Base-by-base conservation (phyloP, 2,113 vertebrate genomes). In the Emydocephalus ijimae region DNA sequence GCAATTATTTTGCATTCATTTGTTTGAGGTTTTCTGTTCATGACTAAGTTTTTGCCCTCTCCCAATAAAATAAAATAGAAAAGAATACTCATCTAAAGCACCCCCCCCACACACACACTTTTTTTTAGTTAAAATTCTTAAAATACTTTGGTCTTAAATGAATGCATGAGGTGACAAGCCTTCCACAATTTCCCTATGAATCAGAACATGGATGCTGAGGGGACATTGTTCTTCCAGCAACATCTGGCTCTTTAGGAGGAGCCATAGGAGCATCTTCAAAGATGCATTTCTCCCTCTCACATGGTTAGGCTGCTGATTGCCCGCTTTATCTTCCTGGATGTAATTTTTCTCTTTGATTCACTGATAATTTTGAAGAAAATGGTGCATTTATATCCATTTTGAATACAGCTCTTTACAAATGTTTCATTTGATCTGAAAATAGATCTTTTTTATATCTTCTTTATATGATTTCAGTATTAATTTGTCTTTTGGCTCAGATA, bases 281-380 rank as follows among this genome's bases (percentile, higher is more conserved):
- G 98, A 95, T 95, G 95, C 95, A 95, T 96, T 96, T 96, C 97
- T 96, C 96, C 91, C 74, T 96, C 86, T 93, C 93, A 69, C 95
- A n/a, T 96, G 95, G 96, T 95, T 93, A 93, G 94, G 95, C 96
- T 95, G 96, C 96, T 86, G 93, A 95, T 97, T 90, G 95, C 96
- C 95, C 57, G 96, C 97, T 98, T 97, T 96, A 96, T 97, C 97
- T 97, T 96, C 96, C 96, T 96, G 96, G 95, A 96, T 97, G 95
- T 97, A 97, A 97, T 98, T 98, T 98, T 91, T 94, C 95, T 57
- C 96, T 98, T 98, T 98, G 97, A 98, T 97, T 97, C 96, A 97
- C 96, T 97, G 96, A 94, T 97, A 97, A 98, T 97, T 98, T 97
- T 96, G 97, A 96, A 90, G 95, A 96, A 97, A 97, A 74, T 92